Conservation (phyloP, 1,140 invertebrate species). For the Rhopalosiphum maidis region DNA sequence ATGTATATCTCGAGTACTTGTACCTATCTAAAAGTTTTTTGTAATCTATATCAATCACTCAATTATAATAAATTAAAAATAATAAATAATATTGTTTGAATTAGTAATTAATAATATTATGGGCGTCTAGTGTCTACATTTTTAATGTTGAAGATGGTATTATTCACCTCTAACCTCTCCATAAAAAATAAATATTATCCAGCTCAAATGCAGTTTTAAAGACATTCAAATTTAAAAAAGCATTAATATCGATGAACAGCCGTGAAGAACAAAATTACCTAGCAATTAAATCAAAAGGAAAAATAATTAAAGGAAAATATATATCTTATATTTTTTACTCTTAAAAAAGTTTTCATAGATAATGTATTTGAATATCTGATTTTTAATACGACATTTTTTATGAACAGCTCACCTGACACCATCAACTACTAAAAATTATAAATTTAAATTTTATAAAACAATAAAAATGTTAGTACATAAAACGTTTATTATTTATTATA, state of each 20-base stretch:
- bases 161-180: neutral
- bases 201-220: neutral
- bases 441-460: neutral
- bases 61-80: no score
- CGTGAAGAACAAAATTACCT: neutral
- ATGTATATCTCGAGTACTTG: neutral
- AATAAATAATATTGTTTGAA: no score
- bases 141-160: neutral
- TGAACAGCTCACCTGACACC: neutral
- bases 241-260: neutral
- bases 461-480: neutral
- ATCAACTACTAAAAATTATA: conserved; percentile 7
- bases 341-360: no score
- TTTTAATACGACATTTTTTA: neutral
- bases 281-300: neutral
- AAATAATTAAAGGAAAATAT: no score
- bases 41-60: neutral
- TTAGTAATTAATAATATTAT: no score
- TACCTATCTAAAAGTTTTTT: neutral
- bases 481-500: neutral
- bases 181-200: neutral
- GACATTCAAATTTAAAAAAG: neutral
- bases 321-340: no score
- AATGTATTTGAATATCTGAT: no score
- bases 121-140: neutral